Evolutionary conservation across 1,140 invertebrate genomes (phyloP), one percentile per base, ranked within the genome.

Genomic region (Trachymyrmex cornetzi): DNA sequence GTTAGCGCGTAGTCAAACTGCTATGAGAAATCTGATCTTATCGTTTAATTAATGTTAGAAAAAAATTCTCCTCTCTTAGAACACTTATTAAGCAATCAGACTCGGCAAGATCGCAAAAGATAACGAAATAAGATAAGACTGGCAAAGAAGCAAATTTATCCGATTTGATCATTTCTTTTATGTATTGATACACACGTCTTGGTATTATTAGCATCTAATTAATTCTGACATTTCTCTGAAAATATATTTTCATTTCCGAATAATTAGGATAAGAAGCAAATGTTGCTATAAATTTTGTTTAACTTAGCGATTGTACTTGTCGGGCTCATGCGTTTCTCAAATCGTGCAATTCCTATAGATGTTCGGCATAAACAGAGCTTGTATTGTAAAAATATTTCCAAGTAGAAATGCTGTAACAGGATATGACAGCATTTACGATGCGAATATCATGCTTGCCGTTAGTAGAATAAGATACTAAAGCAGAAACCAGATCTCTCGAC

Each of bases 401-500:
- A 22, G 48, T 38, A 27, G 19, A 80, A 72, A 82, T 57, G 22
- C 1, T 71, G 22, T 22, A 30, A 44, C 66, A 55, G 16, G 5
- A 59, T 48, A 59, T 27, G 30, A 67, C 30, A 48, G 50, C 5
- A 48, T 55, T 69, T 19, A 55, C 72, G 53, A 24, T n/a, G 22
- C 1, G 30, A 67, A 66, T 67, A 44, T 66, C 6, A 53, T 19
- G 16, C 30, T 38, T 22, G 22, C 14, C 11, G 5, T 66, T 63
- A 67, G 2, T 30, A n/a, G 6, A 44, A 57, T 53, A n/a, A 27
- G 16, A 57, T 79, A 66, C 12, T 84, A 64, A 71, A 71, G 61
- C 69, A 77, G 77, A 87, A 89, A 82, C 27, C 63, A 87, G 87
- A 80, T 86, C 63, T 86, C 63, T 63, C 14, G 27, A 48, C 5